Percentiles rank a stretch among this genome's conserved stretches.
phyloP scores from a whole-genome alignment of 2,888 invertebrate genomes.

The Chalcis sispes region DNA sequence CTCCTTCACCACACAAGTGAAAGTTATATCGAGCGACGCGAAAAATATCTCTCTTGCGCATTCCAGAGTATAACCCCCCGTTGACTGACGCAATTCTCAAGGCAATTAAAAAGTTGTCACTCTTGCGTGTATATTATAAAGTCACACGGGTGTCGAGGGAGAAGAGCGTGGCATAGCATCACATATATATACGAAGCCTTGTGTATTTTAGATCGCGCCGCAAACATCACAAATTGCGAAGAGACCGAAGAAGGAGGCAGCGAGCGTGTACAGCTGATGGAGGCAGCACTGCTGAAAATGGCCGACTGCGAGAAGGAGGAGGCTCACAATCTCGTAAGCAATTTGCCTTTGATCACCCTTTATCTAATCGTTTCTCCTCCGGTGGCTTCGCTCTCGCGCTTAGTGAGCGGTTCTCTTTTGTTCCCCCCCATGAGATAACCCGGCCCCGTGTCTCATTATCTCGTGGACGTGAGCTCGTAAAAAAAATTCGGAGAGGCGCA shows the following conservation, averaged over 20 bases:
- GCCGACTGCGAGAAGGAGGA: constrained; percentile 90
- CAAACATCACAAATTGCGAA: background rate
- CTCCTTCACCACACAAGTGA: background rate
- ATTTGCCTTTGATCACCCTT: constrained; percentile 70
- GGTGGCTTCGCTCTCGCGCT: constrained; percentile 12
- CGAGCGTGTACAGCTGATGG: constrained; percentile 12
- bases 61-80: too few relatives aligned
- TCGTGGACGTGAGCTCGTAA: background rate
- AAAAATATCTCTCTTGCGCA: constrained; percentile 23
- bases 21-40: constrained; percentile 19
- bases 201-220: constrained; percentile 12
- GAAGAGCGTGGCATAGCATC: background rate
- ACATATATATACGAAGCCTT: background rate
- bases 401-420: constrained; percentile 5
- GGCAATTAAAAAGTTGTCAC: too few relatives aligned
- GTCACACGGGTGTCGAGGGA: background rate
- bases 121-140: too few relatives aligned
- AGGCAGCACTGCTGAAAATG: constrained; percentile 75
- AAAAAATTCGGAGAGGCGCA: background rate
- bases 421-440: constrained; percentile 62
- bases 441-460: constrained; percentile 18
- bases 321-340: constrained; percentile 83
- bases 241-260: background rate
- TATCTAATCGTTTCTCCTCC: constrained; percentile 71
- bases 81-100: too few relatives aligned